Percentiles rank a stretch among this genome's conserved stretches.
Evolutionary conservation across 2,888 invertebrate genomes (phyloP).

Genomic region (Mythimna loreyi): DNA sequence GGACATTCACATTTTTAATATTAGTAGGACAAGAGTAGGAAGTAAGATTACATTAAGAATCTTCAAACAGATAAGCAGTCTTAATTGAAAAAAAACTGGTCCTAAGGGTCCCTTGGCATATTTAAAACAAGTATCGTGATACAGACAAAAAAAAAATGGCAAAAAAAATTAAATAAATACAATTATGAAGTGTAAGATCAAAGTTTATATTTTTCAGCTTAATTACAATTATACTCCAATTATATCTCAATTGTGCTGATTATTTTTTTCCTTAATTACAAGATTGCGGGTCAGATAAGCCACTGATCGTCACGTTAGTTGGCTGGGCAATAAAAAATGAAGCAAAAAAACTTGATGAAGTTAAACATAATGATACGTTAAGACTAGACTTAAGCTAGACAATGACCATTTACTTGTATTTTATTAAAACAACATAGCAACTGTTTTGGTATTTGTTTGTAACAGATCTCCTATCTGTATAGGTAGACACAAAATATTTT

Average conservation of each 20-base stretch:
- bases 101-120: background rate
- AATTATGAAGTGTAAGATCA: slow-evolving; percentile 35
- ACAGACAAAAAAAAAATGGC: slow-evolving; percentile 3
- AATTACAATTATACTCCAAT: slow-evolving; percentile 23
- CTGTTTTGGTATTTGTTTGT: too few relatives aligned
- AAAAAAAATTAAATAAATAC: slow-evolving; percentile 14
- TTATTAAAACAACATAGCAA: background rate
- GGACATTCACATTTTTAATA: background rate
- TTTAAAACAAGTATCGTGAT: background rate
- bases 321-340: background rate
- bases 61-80: background rate
- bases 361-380: background rate
- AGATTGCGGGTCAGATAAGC: slow-evolving; percentile 42
- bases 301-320: slow-evolving; percentile 14
- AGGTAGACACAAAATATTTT: too few relatives aligned
- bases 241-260: slow-evolving; percentile 18
- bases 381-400: background rate
- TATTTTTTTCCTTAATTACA: slow-evolving; percentile 6
- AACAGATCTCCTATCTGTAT: too few relatives aligned
- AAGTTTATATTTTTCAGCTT: slow-evolving; percentile 14
- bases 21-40: background rate
- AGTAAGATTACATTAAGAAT: background rate
- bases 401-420: slow-evolving; percentile 24
- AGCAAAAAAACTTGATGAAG: slow-evolving; percentile 8
- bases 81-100: slow-evolving; percentile 7